These are phyloP conservation scores for Rhadina sibilatrix DNA, from an alignment of 2,113 vertebrate species.

Conservation along the genomic window DNA sequence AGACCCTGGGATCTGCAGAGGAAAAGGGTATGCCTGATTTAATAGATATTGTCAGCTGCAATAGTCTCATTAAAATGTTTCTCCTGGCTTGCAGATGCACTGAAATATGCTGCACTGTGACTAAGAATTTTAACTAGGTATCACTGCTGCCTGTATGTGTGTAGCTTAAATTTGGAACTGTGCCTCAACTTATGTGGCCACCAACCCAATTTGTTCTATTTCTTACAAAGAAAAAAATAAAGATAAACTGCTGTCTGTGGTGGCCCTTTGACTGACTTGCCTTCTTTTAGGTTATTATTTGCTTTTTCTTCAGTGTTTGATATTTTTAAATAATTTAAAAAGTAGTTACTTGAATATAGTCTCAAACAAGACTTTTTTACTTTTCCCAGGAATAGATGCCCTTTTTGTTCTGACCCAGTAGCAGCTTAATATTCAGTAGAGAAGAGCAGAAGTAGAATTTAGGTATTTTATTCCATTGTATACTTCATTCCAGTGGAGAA, in stretches of 20 bases:
- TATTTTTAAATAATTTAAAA: not conserved
- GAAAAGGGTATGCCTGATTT: slow-evolving; percentile 78
- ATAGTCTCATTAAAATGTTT: not conserved
- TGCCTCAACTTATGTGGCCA: not conserved
- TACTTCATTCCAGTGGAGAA: not conserved
- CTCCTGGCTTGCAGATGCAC: not conserved
- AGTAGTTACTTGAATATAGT: not conserved
- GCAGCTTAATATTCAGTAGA: not conserved
- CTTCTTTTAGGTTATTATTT: not conserved
- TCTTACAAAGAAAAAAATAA: not conserved
- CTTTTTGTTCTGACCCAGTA: not conserved
- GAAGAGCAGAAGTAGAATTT: not conserved
- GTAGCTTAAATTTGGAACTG: not conserved
- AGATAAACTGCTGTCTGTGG: not conserved
- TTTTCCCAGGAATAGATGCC: not conserved
- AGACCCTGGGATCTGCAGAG: slow-evolving; percentile 73
- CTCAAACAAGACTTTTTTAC: not conserved
- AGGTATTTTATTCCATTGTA: not conserved
- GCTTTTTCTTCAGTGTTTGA: not conserved
- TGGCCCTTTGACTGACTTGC: not conserved
- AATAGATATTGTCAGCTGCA: not conserved
- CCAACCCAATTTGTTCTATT: not conserved
- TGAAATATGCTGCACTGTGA: not conserved
- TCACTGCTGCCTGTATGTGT: not conserved
- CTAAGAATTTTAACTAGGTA: not conserved